Conservation (phyloP, 1,140 invertebrate species). For the Wasmannia auropunctata region DNA sequence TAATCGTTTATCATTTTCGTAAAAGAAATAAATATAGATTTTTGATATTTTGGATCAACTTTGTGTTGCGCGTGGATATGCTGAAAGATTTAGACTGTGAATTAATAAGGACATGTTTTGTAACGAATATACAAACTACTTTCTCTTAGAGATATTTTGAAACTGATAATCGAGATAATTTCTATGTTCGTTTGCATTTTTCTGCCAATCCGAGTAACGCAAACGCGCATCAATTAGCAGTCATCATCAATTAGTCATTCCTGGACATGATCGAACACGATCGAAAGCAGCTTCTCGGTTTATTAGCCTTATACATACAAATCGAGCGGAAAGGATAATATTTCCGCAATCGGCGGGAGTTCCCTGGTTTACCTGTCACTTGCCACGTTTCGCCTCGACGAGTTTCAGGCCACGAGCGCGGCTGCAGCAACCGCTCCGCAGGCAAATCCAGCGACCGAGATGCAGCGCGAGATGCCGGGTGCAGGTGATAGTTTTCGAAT, state of each 20-base stretch:
- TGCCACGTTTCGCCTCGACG: neutral
- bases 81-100: neutral
- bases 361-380: neutral
- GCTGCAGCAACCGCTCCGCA: neutral
- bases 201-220: neutral
- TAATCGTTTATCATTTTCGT: too few species aligned
- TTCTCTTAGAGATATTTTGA: neutral
- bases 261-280: too few species aligned
- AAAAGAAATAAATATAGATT: neutral
- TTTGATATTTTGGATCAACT: neutral
- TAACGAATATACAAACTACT: neutral
- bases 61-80: neutral
- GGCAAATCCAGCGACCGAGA: neutral
- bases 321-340: neutral
- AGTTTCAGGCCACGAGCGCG: neutral
- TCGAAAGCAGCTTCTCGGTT: neutral
- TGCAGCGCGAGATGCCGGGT: neutral
- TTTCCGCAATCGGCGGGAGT: neutral
- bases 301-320: neutral
- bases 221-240: neutral
- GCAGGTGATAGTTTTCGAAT: conserved; percentile 14
- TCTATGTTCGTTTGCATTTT: neutral
- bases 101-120: neutral
- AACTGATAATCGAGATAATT: neutral
- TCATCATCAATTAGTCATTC: neutral